A percentile compares a stretch with the other conserved stretches of the same genome.
phyloP scores from a whole-genome alignment of 2,888 invertebrate species.

The Drosophila eohydei region DNA sequence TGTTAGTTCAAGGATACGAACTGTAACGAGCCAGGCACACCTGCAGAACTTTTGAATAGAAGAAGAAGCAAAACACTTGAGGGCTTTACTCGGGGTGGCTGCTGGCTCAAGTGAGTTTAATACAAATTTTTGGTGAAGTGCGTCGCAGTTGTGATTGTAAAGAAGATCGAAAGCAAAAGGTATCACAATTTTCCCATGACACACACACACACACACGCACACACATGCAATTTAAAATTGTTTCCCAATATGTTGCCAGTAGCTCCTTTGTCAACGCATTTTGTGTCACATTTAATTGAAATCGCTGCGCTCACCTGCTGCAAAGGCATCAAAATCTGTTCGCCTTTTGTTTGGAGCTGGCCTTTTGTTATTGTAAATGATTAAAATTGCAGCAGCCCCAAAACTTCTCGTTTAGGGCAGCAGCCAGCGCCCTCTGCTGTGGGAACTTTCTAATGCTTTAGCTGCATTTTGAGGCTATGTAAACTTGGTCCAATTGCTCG shows the following conservation, averaged over 20 bases:
- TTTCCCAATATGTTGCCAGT: constrained; percentile 59
- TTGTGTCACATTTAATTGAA: constrained; percentile 78
- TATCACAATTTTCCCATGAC: constrained; percentile 65
- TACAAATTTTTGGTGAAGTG: constrained; percentile 60
- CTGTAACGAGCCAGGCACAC: constrained; percentile 71
- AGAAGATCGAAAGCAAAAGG: not conserved
- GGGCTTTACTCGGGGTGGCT: constrained; percentile 70
- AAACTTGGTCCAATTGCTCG: constrained; percentile 66
- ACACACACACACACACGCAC: constrained; percentile 29
- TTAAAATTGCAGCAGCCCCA: constrained; percentile 64
- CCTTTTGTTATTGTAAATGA: constrained; percentile 73
- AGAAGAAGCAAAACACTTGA: constrained; percentile 57
- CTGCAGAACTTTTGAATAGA: constrained; percentile 72
- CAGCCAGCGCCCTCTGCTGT: constrained; percentile 43
- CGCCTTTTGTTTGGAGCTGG: constrained; percentile 43
- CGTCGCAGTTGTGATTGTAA: constrained; percentile 53
- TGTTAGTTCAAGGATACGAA: constrained; percentile 59
- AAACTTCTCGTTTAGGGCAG: constrained; percentile 2
- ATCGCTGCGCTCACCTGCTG: constrained; percentile 74
- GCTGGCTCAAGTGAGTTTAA: constrained; percentile 64
- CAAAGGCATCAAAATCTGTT: constrained; percentile 64
- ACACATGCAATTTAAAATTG: constrained; percentile 72
- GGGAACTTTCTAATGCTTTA: constrained; percentile 75
- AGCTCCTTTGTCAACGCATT: constrained; percentile 65
- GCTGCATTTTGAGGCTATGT: constrained; percentile 63